Conservation (phyloP, 2,113 vertebrate genomes). For the Nothobranchius furzeri region DNA sequence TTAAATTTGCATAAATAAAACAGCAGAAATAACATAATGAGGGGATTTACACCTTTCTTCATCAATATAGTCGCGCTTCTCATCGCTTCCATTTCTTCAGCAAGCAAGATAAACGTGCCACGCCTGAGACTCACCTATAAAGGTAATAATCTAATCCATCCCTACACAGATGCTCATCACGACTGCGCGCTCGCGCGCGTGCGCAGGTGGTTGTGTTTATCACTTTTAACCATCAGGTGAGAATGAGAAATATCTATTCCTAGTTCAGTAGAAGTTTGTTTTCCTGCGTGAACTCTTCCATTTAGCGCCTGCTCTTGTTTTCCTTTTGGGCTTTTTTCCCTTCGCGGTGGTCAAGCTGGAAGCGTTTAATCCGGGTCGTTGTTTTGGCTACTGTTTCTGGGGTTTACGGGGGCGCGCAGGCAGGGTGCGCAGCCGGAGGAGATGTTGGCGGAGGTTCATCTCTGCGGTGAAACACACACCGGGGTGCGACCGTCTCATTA, state of each 20-base stretch:
- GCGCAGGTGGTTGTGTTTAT: constrained; percentile 26
- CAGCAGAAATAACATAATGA: constrained; percentile 32
- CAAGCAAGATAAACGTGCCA: constrained; percentile 63
- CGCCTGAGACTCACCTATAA: constrained; percentile 66
- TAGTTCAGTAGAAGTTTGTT: neutral
- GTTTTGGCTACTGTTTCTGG: constrained; percentile 50
- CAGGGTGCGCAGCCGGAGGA: constrained; percentile 42
- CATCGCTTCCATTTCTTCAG: constrained; percentile 15
- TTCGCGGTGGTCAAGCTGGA: constrained; percentile 29
- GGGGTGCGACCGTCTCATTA: constrained; percentile 27
- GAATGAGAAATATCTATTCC: neutral
- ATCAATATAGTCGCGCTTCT: constrained; percentile 32
- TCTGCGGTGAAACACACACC: constrained; percentile 34
- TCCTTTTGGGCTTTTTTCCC: neutral
- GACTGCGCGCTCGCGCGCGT: neutral
- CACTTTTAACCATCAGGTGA: neutral
- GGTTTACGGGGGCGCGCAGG: constrained; percentile 22
- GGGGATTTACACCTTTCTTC: constrained; percentile 46
- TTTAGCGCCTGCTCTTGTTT: neutral
- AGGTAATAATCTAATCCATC: constrained; percentile 51
- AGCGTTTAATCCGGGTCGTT: constrained; percentile 12
- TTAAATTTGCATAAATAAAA: neutral
- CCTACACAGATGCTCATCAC: neutral
- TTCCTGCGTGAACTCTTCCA: neutral
- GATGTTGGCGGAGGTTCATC: constrained; percentile 29